phyloP scores from a whole-genome alignment of 2,888 invertebrate species.

The Leucophora obtusa region DNA sequence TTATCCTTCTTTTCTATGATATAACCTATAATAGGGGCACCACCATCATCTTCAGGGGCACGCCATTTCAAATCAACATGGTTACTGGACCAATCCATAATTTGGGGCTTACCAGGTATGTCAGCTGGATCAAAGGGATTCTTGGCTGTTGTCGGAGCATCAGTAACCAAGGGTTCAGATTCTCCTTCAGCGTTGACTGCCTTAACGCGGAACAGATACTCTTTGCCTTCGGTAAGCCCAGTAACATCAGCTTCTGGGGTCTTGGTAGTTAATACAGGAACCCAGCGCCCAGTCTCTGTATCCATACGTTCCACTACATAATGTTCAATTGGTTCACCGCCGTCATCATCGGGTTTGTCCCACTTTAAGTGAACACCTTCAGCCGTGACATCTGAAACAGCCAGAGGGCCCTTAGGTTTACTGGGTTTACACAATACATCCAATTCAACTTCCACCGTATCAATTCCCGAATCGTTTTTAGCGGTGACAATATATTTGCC shows the following conservation, averaged over 20 bases:
- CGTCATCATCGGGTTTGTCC: slow-evolving; percentile 98
- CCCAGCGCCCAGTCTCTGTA: slow-evolving; percentile 94
- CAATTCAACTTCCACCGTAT: slow-evolving; percentile 93
- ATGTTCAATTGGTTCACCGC: slow-evolving; percentile 94
- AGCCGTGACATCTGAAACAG: slow-evolving; percentile 93
- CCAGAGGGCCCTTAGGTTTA: slow-evolving; percentile 95
- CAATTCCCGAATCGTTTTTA: slow-evolving; percentile 94
- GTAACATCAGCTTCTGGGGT: slow-evolving; percentile 89
- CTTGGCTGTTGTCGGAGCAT: slow-evolving; percentile 94
- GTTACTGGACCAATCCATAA: slow-evolving; percentile 92
- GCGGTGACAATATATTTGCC: slow-evolving; percentile 95
- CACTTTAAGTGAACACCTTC: slow-evolving; percentile 96
- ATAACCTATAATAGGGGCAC: slow-evolving; percentile 95
- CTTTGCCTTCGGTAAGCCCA: slow-evolving; percentile 97
- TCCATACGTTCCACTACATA: slow-evolving; percentile 99
- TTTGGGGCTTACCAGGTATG: slow-evolving; percentile 91
- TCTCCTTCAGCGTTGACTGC: slow-evolving; percentile 98
- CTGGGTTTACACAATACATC: slow-evolving; percentile 89
- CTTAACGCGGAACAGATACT: slow-evolving; percentile 98
- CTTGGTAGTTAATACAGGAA: slow-evolving; percentile 91
- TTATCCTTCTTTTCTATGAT: slow-evolving; percentile 96
- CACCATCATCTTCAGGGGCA: slow-evolving; percentile 91
- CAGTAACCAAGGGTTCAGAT: slow-evolving; percentile 96
- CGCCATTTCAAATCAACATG: slow-evolving; percentile 94
- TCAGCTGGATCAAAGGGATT: slow-evolving; percentile 97